Evolutionary conservation across 2,888 invertebrate genomes (phyloP).

Genomic region (Hyppa rectilinea): DNA sequence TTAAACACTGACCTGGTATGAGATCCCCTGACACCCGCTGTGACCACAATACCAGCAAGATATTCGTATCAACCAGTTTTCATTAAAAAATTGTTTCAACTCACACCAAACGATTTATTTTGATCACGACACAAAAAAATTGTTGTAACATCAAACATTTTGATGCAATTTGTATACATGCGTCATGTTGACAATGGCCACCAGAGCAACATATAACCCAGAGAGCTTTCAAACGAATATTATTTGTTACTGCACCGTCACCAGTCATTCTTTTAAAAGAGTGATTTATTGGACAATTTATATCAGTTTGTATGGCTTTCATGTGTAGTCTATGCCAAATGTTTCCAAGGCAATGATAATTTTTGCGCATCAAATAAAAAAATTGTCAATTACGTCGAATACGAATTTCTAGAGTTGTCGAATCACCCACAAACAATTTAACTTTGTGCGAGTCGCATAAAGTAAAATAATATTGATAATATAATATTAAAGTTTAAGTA

Average conservation of each 20-base stretch:
- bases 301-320: constrained; percentile 30
- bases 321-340: neutral
- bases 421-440: no score
- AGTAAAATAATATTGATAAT: no score
- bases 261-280: constrained; percentile 32
- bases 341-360: neutral
- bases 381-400: no score
- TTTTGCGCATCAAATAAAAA: no score
- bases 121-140: constrained; percentile 24
- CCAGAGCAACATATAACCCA: constrained; percentile 23
- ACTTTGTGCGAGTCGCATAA: no score
- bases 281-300: constrained; percentile 52
- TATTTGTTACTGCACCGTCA: constrained; percentile 50
- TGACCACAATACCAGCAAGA: neutral
- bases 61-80: neutral
- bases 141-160: constrained; percentile 22
- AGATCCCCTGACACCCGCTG: neutral
- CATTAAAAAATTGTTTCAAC: neutral
- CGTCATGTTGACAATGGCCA: constrained; percentile 30
- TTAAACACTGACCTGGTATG: neutral
- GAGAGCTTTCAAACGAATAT: constrained; percentile 42
- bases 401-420: no score
- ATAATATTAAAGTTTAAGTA: no score
- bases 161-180: constrained; percentile 42
- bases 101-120: constrained; percentile 6